phyloP scores from a whole-genome alignment of 1,140 invertebrate genomes.

The Neodiprion virginianus region DNA sequence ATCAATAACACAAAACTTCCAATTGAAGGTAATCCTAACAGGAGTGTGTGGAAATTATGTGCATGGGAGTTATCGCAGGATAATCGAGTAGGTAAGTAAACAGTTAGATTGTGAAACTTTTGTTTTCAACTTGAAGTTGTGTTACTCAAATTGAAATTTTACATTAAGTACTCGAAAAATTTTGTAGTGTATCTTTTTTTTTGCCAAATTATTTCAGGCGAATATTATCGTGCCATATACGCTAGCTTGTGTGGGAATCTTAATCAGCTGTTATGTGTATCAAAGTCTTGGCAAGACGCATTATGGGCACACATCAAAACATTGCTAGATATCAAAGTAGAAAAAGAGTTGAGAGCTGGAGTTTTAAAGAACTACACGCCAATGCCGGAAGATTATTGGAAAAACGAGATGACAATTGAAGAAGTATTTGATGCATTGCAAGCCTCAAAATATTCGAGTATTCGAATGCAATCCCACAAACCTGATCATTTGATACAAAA shows the following conservation, averaged over 20 bases:
- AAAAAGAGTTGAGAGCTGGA: constrained; percentile 71
- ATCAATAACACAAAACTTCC: constrained; percentile 63
- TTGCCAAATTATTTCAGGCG: constrained; percentile 51
- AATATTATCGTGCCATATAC: constrained; percentile 73
- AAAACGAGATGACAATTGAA: constrained; percentile 74
- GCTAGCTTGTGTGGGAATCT: constrained; percentile 87
- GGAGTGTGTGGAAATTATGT: constrained; percentile 91
- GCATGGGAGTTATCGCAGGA: constrained; percentile 78
- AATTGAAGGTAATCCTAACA: constrained; percentile 83
- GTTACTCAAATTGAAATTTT: constrained; percentile 6
- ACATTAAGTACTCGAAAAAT: not conserved
- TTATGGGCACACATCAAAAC: constrained; percentile 88
- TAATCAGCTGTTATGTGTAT: constrained; percentile 74
- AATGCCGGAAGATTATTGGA: constrained; percentile 82
- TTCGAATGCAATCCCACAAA: constrained; percentile 63
- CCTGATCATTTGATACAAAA: constrained; percentile 78
- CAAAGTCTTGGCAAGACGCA: constrained; percentile 86
- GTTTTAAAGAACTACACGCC: constrained; percentile 62
- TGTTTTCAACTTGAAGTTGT: not conserved
- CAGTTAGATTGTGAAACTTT: not conserved
- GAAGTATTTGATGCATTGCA: constrained; percentile 74
- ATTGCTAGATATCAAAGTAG: constrained; percentile 85
- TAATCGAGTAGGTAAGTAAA: constrained; percentile 52
- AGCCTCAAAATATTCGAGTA: constrained; percentile 62
- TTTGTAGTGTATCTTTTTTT: not conserved